These are phyloP conservation scores for Epirrhoe tristata DNA, from an alignment of 2,888 invertebrate genomes.

Conservation along the genomic window DNA sequence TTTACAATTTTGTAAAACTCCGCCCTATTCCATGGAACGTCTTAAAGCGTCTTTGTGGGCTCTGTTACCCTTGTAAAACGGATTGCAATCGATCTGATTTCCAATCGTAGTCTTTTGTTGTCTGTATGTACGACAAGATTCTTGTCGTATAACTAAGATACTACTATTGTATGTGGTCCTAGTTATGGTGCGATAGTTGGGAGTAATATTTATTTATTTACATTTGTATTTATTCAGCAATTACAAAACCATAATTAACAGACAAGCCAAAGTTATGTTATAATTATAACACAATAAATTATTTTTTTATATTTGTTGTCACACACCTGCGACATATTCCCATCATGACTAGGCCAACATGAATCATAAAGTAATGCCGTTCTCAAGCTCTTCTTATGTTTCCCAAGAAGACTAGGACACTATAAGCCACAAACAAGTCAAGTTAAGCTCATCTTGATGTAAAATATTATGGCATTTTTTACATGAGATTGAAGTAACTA, in stretches of 20 bases:
- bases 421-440: conserved; percentile 5
- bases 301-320: too few species aligned
- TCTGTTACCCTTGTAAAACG: conserved; percentile 27
- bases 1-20: conserved; percentile 11
- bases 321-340: background rate
- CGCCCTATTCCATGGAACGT: conserved; percentile 5
- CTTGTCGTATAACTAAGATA: too few species aligned
- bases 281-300: too few species aligned
- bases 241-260: too few species aligned
- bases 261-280: too few species aligned
- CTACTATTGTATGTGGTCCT: background rate
- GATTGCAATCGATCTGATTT: conserved; percentile 23
- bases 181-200: background rate
- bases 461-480: too few species aligned
- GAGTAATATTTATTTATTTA: background rate
- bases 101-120: conserved; percentile 6
- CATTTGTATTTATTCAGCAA: too few species aligned
- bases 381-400: conserved; percentile 22
- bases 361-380: background rate
- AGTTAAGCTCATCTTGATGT: background rate
- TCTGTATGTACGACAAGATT: background rate
- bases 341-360: conserved; percentile 1
- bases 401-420: conserved; percentile 33
- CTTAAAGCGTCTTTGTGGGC: conserved; percentile 19
- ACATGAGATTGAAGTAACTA: too few species aligned